These are phyloP conservation scores for Epizoanthus rinbou DNA, from an alignment of 92 coral and sea anemone genomes.

Conservation along the genomic window DNA sequence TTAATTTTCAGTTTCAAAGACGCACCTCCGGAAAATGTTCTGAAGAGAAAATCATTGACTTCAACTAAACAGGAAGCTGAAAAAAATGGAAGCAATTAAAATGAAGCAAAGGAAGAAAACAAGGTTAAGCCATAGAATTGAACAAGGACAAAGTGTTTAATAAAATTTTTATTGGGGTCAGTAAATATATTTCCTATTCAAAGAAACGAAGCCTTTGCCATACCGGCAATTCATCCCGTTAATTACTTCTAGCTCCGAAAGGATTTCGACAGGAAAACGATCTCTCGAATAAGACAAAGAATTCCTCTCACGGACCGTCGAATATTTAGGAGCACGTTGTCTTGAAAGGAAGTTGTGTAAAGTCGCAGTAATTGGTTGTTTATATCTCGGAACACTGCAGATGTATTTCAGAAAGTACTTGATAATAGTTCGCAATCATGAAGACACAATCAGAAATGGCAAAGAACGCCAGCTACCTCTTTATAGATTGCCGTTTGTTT, in stretches of 20 bases:
- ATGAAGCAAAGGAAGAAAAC: constrained; percentile 4
- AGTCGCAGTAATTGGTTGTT: no score
- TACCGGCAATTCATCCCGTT: neutral
- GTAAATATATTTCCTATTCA: constrained; percentile 33
- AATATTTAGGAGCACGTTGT: no score
- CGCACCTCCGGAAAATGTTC: constrained; percentile 19
- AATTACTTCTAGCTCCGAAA: constrained; percentile 2
- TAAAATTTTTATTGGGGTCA: constrained; percentile 34
- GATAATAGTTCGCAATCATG: no score
- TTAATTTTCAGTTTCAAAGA: constrained; percentile 16
- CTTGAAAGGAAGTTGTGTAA: no score
- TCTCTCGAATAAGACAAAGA: no score
- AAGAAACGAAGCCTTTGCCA: neutral
- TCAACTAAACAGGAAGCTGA: constrained; percentile 34
- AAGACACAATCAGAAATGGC: no score
- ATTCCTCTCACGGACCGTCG: no score
- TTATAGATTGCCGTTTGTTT: no score
- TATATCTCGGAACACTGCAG: no score
- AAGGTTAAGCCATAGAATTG: constrained; percentile 3
- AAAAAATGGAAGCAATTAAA: constrained; percentile 39
- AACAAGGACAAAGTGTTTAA: constrained; percentile 21
- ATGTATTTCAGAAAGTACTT: no score
- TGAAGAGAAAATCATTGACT: constrained; percentile 40
- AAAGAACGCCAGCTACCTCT: no score
- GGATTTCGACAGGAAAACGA: neutral